Evolutionary conservation across 2,113 vertebrate genomes (phyloP).

Genomic region (Scolopax mira): DNA sequence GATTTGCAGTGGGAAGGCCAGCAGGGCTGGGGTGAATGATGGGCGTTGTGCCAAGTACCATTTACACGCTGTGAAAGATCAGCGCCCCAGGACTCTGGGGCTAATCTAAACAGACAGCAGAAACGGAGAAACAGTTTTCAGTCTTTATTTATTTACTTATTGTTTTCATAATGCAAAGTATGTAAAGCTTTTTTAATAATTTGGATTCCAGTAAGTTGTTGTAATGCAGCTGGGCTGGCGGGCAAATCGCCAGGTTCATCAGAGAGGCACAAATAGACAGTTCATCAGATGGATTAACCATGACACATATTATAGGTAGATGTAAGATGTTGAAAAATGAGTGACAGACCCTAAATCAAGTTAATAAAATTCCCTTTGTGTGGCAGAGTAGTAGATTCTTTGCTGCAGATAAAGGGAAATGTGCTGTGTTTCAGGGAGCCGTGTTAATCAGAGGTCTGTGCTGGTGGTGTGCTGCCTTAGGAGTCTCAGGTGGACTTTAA

Average conservation of each 20-base stretch:
- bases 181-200: not conserved
- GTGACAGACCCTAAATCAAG: constrained; percentile 15
- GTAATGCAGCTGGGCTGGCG: not conserved
- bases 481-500: not conserved
- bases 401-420: not conserved
- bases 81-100: not conserved
- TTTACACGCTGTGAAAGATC: not conserved
- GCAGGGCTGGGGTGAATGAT: not conserved
- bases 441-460: not conserved
- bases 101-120: not conserved
- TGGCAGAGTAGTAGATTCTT: not conserved
- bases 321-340: not conserved
- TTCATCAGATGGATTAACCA: constrained; percentile 1
- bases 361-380: constrained; percentile 28
- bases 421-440: not conserved
- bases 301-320: not conserved
- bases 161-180: not conserved
- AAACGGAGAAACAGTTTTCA: not conserved
- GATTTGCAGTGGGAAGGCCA: not conserved
- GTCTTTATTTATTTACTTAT: not conserved
- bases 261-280: not conserved
- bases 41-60: not conserved
- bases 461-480: not conserved
- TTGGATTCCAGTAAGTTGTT: not conserved
- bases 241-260: not conserved